Conservation (phyloP, 1,140 invertebrate genomes). For the Contarinia nasturtii region DNA sequence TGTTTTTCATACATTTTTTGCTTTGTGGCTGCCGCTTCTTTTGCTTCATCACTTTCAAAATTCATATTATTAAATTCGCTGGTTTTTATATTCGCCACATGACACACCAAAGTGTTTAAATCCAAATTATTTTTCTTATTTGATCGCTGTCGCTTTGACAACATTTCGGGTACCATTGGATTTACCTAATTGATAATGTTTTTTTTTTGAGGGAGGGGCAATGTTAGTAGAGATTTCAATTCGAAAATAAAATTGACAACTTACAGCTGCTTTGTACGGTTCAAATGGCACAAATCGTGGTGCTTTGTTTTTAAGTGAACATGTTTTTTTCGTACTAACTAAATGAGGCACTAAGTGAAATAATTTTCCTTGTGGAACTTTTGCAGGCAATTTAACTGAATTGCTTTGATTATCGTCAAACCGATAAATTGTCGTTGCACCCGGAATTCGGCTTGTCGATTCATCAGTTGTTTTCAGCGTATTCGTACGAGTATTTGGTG, state of each 20-base stretch:
- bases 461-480: neutral
- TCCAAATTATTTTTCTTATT: conserved; percentile 42
- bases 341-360: conserved; percentile 15
- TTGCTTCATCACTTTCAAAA: conserved; percentile 12
- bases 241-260: no score
- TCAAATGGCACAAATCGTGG: conserved; percentile 78
- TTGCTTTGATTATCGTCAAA: conserved; percentile 10
- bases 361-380: conserved; percentile 16
- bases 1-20: conserved; percentile 25
- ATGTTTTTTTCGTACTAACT: conserved; percentile 7
- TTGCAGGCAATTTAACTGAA: conserved; percentile 12
- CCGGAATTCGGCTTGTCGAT: conserved; percentile 4
- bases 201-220: no score
- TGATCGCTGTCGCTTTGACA: conserved; percentile 20
- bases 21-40: conserved; percentile 23
- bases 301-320: conserved; percentile 38
- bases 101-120: conserved; percentile 42
- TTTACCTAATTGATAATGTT: conserved; percentile 25
- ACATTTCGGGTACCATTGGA: conserved; percentile 40
- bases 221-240: no score
- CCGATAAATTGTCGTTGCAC: conserved; percentile 6
- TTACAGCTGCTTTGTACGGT: conserved; percentile 65
- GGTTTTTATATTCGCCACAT: conserved; percentile 42
- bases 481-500: conserved; percentile 3
- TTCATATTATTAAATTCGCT: conserved; percentile 20